Conservation (phyloP, 2,797 vertebrate genomes). For the Lates japonicus region DNA sequence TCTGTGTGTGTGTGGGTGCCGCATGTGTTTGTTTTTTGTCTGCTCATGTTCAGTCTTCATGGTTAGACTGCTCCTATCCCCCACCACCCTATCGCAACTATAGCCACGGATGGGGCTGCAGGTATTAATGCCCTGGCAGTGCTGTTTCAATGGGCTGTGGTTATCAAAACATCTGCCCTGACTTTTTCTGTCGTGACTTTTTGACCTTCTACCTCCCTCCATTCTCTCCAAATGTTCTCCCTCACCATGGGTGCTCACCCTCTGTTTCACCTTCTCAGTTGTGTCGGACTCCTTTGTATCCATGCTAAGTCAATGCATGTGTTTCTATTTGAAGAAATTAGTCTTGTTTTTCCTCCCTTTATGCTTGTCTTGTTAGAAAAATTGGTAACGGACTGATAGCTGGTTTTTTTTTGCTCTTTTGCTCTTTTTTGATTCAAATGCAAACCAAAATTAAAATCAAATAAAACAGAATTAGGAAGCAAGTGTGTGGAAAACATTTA, state of each 20-base stretch:
- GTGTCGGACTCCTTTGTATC: conserved; percentile 67
- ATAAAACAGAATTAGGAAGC: background rate
- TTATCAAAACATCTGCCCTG: conserved; percentile 80
- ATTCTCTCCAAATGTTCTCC: conserved; percentile 56
- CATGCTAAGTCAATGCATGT: conserved; percentile 83
- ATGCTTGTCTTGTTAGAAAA: conserved; percentile 29
- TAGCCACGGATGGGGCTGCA: conserved; percentile 96
- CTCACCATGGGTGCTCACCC: conserved; percentile 42
- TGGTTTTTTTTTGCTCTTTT: no score
- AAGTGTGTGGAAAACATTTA: background rate
- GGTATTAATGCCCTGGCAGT: conserved; percentile 95
- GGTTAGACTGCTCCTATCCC: conserved; percentile 96
- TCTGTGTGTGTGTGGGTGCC: conserved; percentile 41
- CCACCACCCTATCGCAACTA: conserved; percentile 95
- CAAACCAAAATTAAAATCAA: conserved; percentile 14
- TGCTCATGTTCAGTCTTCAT: conserved; percentile 86
- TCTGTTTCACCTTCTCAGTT: conserved; percentile 48
- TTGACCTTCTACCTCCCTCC: conserved; percentile 60
- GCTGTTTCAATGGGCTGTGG: no score
- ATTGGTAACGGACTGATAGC: background rate
- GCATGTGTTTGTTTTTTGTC: conserved; percentile 63
- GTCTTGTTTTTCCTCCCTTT: conserved; percentile 46
- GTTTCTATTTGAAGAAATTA: conserved; percentile 47
- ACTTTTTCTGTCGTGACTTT: conserved; percentile 79
- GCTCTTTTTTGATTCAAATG: conserved; percentile 21